A percentile compares a stretch with the other conserved stretches of the same genome.
Evolutionary conservation across 2,888 invertebrate species (phyloP).

Genomic region (Germaria angustata): DNA sequence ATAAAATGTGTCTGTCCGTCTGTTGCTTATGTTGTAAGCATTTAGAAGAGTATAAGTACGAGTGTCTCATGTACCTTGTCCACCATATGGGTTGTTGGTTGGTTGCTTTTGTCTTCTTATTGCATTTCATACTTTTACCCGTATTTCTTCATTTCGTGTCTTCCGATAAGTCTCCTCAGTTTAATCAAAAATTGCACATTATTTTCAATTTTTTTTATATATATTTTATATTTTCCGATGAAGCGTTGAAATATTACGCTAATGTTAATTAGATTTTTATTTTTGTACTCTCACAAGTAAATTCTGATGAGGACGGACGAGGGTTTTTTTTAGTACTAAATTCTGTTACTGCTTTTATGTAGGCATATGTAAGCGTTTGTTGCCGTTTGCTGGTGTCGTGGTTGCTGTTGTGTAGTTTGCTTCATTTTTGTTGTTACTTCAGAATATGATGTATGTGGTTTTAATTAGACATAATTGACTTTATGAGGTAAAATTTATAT

Average conservation of each 20-base stretch:
- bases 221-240: slow-evolving; percentile 40
- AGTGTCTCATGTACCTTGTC: slow-evolving; percentile 46
- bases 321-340: not conserved
- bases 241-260: slow-evolving; percentile 67
- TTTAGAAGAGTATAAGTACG: slow-evolving; percentile 9
- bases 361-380: slow-evolving; percentile 16
- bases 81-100: slow-evolving; percentile 49
- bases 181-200: slow-evolving; percentile 63
- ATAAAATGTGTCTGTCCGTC: not conserved
- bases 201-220: slow-evolving; percentile 23
- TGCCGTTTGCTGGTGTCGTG: slow-evolving; percentile 28
- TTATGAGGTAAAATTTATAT: slow-evolving; percentile 59
- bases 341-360: slow-evolving; percentile 25
- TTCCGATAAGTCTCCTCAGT: slow-evolving; percentile 27
- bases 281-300: slow-evolving; percentile 25
- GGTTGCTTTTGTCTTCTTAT: not conserved
- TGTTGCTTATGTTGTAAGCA: slow-evolving; percentile 40
- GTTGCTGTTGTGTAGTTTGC: slow-evolving; percentile 51
- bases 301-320: slow-evolving; percentile 40
- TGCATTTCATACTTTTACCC: not conserved
- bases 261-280: slow-evolving; percentile 66
- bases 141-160: slow-evolving; percentile 2
- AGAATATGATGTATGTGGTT: slow-evolving; percentile 59
- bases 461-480: slow-evolving; percentile 66
- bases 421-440: slow-evolving; percentile 38